phyloP scores from a whole-genome alignment of 2,113 vertebrate genomes.

The Dipodomys merriami region DNA sequence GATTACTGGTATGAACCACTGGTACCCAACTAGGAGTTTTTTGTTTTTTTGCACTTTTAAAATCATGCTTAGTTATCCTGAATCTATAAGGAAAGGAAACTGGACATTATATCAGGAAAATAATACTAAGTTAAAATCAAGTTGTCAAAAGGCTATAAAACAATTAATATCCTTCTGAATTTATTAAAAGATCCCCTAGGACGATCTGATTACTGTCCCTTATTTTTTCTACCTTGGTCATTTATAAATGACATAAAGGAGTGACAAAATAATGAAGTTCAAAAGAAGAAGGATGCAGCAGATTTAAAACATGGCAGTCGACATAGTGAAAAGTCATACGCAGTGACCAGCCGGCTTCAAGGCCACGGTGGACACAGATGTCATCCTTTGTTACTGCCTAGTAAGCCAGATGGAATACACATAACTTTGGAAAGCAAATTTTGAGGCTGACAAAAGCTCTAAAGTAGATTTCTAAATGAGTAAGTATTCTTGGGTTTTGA shows the following conservation, averaged over 20 bases:
- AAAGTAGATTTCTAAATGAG: conserved; percentile 32
- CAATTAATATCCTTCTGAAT: not conserved
- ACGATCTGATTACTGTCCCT: not conserved
- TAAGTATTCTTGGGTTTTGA: not conserved
- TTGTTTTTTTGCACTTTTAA: too few species aligned
- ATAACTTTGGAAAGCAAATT: conserved; percentile 41
- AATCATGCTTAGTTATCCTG: conserved; percentile 25
- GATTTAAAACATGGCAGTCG: not conserved
- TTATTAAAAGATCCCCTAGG: not conserved
- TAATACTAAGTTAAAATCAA: not conserved
- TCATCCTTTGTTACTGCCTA: not conserved
- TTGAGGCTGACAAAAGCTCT: not conserved
- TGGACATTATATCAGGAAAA: conserved; percentile 55
- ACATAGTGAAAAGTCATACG: not conserved
- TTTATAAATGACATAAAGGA: conserved; percentile 2
- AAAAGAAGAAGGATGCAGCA: not conserved
- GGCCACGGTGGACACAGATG: not conserved
- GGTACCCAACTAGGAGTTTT: too few species aligned
- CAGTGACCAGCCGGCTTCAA: not conserved
- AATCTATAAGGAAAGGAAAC: not conserved
- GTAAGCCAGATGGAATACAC: not conserved
- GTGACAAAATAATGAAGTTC: not conserved
- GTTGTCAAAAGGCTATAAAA: not conserved
- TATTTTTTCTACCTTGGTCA: not conserved
- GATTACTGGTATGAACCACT: too few species aligned